Percentiles rank a stretch among this genome's conserved stretches.
These are phyloP conservation scores for Eulemur rubriventer DNA, from an alignment of 2,797 vertebrate genomes.

Conservation along the genomic window DNA sequence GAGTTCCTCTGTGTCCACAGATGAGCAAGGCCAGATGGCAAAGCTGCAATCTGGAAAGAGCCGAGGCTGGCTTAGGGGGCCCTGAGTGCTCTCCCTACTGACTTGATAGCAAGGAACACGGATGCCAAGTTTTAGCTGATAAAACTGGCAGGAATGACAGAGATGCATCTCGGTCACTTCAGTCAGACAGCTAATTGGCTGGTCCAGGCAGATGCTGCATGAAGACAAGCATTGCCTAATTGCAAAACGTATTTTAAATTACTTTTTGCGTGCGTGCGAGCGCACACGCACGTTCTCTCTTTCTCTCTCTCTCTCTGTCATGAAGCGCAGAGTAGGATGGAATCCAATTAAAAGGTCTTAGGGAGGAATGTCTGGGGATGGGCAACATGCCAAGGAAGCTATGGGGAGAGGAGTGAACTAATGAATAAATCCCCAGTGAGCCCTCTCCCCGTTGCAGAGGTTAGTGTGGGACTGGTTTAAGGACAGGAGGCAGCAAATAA, in stretches of 20 bases:
- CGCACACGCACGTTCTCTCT: not conserved
- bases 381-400: not conserved
- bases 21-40: not conserved
- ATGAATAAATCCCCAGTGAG: conserved; percentile 53
- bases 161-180: not conserved
- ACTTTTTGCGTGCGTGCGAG: not conserved
- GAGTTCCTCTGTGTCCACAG: not conserved
- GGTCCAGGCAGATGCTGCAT: not conserved
- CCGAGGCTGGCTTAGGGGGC: too few relatives aligned
- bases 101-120: not conserved
- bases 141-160: not conserved
- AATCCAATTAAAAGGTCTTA: not conserved
- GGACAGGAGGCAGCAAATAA: not conserved
- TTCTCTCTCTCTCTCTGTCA: not conserved
- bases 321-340: not conserved
- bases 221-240: conserved; percentile 57
- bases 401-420: conserved; percentile 9
- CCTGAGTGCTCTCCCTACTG: not conserved
- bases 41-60: not conserved
- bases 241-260: conserved; percentile 59
- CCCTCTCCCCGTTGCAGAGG: conserved; percentile 36
- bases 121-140: not conserved
- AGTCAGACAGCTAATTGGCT: not conserved
- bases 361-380: not conserved
- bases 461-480: conserved; percentile 36